Evolutionary conservation across 2,113 vertebrate genomes (phyloP).

Genomic region (Brevimyrus niger): DNA sequence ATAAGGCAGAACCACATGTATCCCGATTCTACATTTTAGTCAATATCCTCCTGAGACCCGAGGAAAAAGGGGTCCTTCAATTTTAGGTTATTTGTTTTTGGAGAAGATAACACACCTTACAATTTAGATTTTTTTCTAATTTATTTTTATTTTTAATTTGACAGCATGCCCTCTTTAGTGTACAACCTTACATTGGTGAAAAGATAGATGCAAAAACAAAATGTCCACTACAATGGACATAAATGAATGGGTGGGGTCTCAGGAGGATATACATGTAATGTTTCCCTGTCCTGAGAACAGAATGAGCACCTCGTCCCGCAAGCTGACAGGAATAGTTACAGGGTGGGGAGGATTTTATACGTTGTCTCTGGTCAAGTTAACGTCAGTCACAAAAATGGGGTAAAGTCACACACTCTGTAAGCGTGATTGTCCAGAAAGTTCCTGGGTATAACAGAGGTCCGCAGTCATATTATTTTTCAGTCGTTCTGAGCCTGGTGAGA

Average conservation of each 20-base stretch:
- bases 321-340: not conserved
- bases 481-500: not conserved
- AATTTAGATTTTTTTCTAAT: too few species aligned
- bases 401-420: not conserved
- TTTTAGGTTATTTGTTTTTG: too few species aligned
- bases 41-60: too few species aligned
- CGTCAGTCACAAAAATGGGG: not conserved
- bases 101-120: too few species aligned
- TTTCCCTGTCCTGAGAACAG: not conserved
- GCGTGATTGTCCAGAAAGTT: not conserved
- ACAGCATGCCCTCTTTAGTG: too few species aligned
- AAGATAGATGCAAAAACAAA: too few species aligned
- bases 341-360: not conserved
- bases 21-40: not conserved
- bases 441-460: not conserved
- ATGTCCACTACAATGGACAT: too few species aligned
- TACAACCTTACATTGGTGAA: too few species aligned
- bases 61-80: too few species aligned
- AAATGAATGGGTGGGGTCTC: too few species aligned
- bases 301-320: not conserved
- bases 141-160: too few species aligned
- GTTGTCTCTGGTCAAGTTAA: not conserved
- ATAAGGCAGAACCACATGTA: not conserved
- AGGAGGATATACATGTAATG: not conserved
- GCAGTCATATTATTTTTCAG: not conserved